These are phyloP conservation scores for Drosophila ohnishii DNA, from an alignment of 1,140 invertebrate genomes.

Conservation along the genomic window DNA sequence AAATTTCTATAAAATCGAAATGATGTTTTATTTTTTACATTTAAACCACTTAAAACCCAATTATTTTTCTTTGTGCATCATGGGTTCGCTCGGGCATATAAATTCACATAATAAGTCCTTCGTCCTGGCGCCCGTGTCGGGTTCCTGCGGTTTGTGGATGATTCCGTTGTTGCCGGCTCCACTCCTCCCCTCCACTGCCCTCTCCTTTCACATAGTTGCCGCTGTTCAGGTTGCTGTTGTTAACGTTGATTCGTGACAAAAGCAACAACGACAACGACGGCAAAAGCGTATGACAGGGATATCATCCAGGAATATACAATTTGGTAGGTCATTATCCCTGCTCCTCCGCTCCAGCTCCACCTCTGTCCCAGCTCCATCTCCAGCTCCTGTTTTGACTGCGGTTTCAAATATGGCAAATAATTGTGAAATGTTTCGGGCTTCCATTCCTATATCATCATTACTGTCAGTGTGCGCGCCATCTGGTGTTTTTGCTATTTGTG, in stretches of 20 bases:
- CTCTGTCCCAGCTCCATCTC: background rate
- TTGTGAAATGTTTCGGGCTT: conserved; percentile 56
- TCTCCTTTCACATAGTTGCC: conserved; percentile 3
- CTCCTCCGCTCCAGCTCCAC: background rate
- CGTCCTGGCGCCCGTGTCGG: conserved; percentile 44
- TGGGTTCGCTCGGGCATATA: conserved; percentile 66
- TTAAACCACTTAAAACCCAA: background rate
- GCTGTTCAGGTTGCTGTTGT: conserved; percentile 50
- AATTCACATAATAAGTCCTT: conserved; percentile 75
- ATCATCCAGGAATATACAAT: conserved; percentile 56
- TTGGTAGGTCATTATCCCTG: conserved; percentile 49
- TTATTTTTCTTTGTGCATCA: background rate
- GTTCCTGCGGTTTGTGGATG: conserved; percentile 60
- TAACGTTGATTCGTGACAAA: conserved; percentile 66
- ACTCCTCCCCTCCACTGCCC: background rate
- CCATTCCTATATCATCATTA: conserved; percentile 30
- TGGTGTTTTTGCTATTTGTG: conserved; percentile 49
- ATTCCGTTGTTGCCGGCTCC: conserved; percentile 33
- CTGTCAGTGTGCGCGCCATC: conserved; percentile 34
- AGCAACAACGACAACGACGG: conserved; percentile 41
- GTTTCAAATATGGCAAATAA: conserved; percentile 79
- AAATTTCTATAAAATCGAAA: background rate
- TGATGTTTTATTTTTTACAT: background rate
- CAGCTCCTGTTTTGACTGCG: conserved; percentile 54
- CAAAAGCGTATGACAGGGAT: conserved; percentile 53